phyloP scores from a whole-genome alignment of 2,113 vertebrate species.

The Rhineura floridana region DNA sequence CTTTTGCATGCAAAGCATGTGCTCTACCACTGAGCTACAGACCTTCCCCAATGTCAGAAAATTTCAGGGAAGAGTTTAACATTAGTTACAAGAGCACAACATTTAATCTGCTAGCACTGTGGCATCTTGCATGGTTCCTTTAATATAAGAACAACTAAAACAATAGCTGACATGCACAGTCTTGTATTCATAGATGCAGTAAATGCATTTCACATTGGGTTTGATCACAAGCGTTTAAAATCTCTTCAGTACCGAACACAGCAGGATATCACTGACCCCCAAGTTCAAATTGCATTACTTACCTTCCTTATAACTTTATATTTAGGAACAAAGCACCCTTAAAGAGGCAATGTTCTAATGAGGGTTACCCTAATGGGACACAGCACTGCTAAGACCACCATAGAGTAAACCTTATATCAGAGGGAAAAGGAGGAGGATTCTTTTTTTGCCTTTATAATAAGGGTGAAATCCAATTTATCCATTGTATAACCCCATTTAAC shows the following conservation, averaged over 20 bases:
- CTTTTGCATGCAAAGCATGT: neutral
- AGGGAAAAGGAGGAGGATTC: slow-evolving; percentile 14
- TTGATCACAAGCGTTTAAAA: slow-evolving; percentile 18
- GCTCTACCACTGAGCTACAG: neutral
- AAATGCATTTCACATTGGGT: neutral
- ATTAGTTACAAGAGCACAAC: accelerated
- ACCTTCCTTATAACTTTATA: slow-evolving; percentile 25
- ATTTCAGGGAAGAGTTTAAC: neutral
- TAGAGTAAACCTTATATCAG: slow-evolving; percentile 13
- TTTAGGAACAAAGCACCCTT: neutral
- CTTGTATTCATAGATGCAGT: neutral
- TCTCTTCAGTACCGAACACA: slow-evolving; percentile 24
- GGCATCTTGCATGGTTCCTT: neutral
- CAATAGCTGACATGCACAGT: accelerated
- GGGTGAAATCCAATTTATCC: slow-evolving; percentile 34
- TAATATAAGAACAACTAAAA: neutral
- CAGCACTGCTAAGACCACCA: slow-evolving; percentile 38
- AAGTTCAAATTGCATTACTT: slow-evolving; percentile 33
- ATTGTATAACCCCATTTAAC: slow-evolving; percentile 63
- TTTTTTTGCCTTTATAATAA: slow-evolving; percentile 51
- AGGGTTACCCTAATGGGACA: slow-evolving; percentile 39
- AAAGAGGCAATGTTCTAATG: slow-evolving; percentile 33
- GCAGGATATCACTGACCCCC: slow-evolving; percentile 25
- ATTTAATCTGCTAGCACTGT: neutral
- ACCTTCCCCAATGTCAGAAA: neutral